Base-by-base conservation (phyloP, 2,113 vertebrate species). In the Misgurnus mizolepis region DNA sequence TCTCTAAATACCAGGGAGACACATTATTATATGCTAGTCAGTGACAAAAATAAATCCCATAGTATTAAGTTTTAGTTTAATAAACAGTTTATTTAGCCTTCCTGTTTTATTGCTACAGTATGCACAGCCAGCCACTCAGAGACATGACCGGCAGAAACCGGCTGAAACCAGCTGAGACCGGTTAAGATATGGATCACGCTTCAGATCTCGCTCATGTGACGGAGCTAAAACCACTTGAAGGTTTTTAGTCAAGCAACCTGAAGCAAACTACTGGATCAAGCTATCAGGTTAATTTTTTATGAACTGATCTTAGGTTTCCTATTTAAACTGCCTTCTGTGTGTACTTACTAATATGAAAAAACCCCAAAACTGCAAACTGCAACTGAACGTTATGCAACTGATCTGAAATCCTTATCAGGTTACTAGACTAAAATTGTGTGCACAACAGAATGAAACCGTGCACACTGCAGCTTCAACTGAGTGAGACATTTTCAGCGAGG, bases 141-240 rank as follows among this genome's bases (percentile, higher is more conserved):
- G 67, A 72, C 18, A 43, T 66, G 53, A 53, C 41, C 68, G 64
- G 55, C 49, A 60, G 9, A 61, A 74, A 78, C 75, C 60, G 43
- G 68, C 80, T 69, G 27, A 61, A 84, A 69, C 83, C 64, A 73
- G 82, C 34, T 76, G 66, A 76, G 41, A 66, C 78, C 0, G 9
- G 76, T 83, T 81, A 34, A 71, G 1, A 47, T 56, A 4, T 60
- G 68, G 56, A 50, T 69, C 56, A 79, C 65, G 73, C 15, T 49
- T 79, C 15, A 60, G 7, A 14, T 40, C 17, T 22, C 15, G 1
- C 17, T 40, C 15, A 7, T 7, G 34, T 56, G 55, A 53, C 49
- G 3, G 8, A 2, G 17, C 17, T 41, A 56, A 40, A 71, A 71
- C 9, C 55, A 60, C 40, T 60, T 22, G 3, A n/a, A 18, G 39